Evolutionary conservation across 1,140 invertebrate species (phyloP), one percentile per base, ranked within the genome.

Genomic region (Pygmarrhopalites habei): DNA sequence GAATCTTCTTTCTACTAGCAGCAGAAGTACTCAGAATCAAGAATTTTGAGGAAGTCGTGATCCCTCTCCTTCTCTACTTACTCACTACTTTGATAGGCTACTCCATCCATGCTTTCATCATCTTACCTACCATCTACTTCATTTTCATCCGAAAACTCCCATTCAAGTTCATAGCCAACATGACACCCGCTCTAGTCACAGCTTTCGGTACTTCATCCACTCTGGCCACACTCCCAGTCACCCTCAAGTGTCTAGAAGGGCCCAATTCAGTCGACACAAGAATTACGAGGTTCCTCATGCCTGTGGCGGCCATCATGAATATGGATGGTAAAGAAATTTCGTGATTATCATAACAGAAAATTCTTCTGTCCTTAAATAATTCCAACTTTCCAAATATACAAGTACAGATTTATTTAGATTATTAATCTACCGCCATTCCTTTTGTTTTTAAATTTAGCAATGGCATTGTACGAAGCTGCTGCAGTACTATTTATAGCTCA

Each of bases 401-500:
- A n/a, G n/a, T n/a, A n/a, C n/a, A n/a, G n/a, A n/a, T n/a, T n/a
- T n/a, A n/a, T n/a, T n/a, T n/a, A n/a, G n/a, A n/a, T n/a, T n/a
- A n/a, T n/a, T n/a, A n/a, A n/a, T n/a, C n/a, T n/a, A n/a, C n/a
- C n/a, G n/a, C n/a, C n/a, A n/a, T n/a, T n/a, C n/a, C n/a, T n/a
- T n/a, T n/a, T n/a, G n/a, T n/a, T n/a, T n/a, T n/a, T n/a, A n/a
- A n/a, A n/a, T n/a, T n/a, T n/a, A n/a, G 81, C 81, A 14, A 82
- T 80, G 39, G 81, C 81, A 3, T 65, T 82, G 5, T 82, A 82
- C 62, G 78, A 81, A 68, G 77, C 79, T 17, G 81, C 86, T 2
- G 85, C 83, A 0, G 82, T 83, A 21, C 81, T 86, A 55, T 87
- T 86, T 72, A 86, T 87, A 65, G 83, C 85, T 28, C 86, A 87